Percentiles rank a stretch among this genome's conserved stretches.
Conservation (phyloP, 2,113 vertebrate genomes). For the Brienomyrus brachyistius region DNA sequence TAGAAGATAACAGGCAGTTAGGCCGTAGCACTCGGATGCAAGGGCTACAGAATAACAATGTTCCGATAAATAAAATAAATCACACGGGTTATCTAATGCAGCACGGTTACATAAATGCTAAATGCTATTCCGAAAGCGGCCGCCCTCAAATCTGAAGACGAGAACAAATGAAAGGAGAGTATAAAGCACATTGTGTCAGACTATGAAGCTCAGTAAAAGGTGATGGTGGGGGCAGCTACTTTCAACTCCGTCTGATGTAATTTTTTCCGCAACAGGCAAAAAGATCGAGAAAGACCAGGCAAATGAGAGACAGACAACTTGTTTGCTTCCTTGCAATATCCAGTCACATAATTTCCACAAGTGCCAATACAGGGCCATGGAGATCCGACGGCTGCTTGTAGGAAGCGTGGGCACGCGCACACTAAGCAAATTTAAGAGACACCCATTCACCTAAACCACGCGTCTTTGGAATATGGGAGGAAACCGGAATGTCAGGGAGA, state of each 20-base stretch:
- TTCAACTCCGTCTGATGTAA: not conserved
- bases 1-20: not conserved
- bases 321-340: not conserved
- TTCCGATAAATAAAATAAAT: conserved; percentile 5
- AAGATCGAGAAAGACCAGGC: not conserved
- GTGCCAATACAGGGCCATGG: not conserved
- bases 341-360: not conserved
- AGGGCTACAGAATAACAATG: not conserved
- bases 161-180: not conserved
- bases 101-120: not conserved
- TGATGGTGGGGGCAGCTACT: not conserved
- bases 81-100: not conserved
- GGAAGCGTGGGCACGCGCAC: not conserved
- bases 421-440: not conserved
- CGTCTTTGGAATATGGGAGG: not conserved
- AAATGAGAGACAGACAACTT: not conserved
- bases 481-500: not conserved
- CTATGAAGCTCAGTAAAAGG: not conserved
- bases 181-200: not conserved
- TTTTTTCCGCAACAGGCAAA: not conserved
- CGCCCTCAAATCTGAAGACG: no score
- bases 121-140: not conserved
- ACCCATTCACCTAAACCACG: not conserved
- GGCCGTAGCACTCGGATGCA: not conserved
- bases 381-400: not conserved